These are phyloP conservation scores for Sceloporus tristichus DNA, from an alignment of 2,113 vertebrate genomes.

Conservation along the genomic window DNA sequence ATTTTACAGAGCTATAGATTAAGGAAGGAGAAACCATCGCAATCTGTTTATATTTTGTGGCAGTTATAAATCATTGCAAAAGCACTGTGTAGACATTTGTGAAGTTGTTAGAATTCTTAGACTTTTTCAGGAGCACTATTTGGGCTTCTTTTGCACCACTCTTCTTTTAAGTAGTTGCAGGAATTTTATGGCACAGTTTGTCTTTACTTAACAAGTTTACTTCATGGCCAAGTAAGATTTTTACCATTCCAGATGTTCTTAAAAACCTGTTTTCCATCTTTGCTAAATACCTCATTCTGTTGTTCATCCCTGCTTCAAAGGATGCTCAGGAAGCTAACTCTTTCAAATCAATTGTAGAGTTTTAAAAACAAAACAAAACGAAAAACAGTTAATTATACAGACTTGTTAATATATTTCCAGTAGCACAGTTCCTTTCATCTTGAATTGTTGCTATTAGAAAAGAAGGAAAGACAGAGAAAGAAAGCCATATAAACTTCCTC, in stretches of 20 bases:
- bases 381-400: not conserved
- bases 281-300: slow-evolving; percentile 63
- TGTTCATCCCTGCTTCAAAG: slow-evolving; percentile 65
- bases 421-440: slow-evolving; percentile 19
- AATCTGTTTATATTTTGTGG: too few relatives aligned
- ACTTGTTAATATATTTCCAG: slow-evolving; percentile 31
- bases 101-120: not conserved
- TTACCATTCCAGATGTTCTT: slow-evolving; percentile 57
- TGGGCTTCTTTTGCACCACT: not conserved
- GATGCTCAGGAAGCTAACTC: slow-evolving; percentile 66
- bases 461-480: not conserved
- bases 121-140: not conserved
- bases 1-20: too few relatives aligned
- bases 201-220: slow-evolving; percentile 54
- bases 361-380: too few relatives aligned
- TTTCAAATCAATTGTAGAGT: slow-evolving; percentile 50
- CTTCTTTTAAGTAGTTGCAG: not conserved
- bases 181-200: slow-evolving; percentile 19
- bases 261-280: slow-evolving; percentile 46
- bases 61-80: too few relatives aligned
- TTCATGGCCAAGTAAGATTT: slow-evolving; percentile 56
- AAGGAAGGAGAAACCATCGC: too few relatives aligned
- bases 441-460: slow-evolving; percentile 11
- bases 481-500: not conserved
- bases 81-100: not conserved